Base-by-base conservation (phyloP, 2,113 vertebrate genomes). In the Piaya cayana region DNA sequence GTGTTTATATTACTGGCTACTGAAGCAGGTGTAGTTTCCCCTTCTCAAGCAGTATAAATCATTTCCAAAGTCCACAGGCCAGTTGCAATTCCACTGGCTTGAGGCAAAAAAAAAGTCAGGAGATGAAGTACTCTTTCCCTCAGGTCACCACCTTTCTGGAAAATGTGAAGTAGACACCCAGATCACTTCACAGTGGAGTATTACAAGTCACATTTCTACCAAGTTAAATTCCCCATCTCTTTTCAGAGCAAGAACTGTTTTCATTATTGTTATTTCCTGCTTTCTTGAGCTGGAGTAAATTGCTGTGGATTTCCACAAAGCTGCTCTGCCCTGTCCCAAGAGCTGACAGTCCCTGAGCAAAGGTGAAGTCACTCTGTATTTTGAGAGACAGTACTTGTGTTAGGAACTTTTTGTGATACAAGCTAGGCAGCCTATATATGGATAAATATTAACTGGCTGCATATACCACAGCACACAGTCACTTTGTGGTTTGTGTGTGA, bases 281-380 rank as follows among this genome's bases (percentile, higher is more conserved):
- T 58, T 81, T 59, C 39, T 79, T 58, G 17, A 74, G 27, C n/a
- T 81, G 42, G 49, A 76, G 21, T 30, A 19, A 88, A 12, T 20
- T 49, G 32, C 58, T 85, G 7, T 49, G 55, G 20, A 18, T 85
- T 75, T 79, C n/a, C 47, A 37, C 17, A 62, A 43, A 90, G 62
- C 39, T 76, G 23, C 17, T 71, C 14, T 87, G n/a, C 25, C 25
- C 30, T 42, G 6, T 58, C 56, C 45, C 32, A 27, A 45, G 8
- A 85, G 47, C 77, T n/a, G 29, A 11, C 52, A 60, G n/a, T 34
- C 18, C 21, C 8, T 27, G 13, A 79, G 30, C 39, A 65, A 68
- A 53, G 0, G 3, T 12, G 29, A 70, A 22, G 22, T 0, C 2
- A 50, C 11, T 72, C 37, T 0, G 0, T 59, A 3, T 82, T 90